Base-by-base conservation (phyloP, 2,888 invertebrate species). In the Hypercompe scribonia region DNA sequence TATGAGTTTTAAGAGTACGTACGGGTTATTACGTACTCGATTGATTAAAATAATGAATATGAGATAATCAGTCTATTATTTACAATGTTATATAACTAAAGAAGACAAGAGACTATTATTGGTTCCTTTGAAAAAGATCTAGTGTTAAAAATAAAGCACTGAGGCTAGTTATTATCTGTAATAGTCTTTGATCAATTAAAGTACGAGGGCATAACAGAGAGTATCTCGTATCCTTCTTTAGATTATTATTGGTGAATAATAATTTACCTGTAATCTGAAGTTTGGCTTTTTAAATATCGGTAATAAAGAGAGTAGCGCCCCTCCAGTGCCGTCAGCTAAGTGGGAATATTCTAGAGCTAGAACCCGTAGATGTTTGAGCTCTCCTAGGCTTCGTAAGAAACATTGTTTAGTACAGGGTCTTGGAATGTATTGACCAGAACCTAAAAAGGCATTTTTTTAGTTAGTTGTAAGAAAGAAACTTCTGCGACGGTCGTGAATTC, bases 271-370 rank as follows among this genome's bases (percentile, higher is more conserved):
- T 64, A 95, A 84, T 31, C 91, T 86, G 77, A 95, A 95, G 78
- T 91, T 91, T 13, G 93, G 87, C 42, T 90, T 86, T 74, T 90
- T 92, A 36, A 95, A 72, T 0, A 95, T 83, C 0, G 94, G 91
- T 64, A 94, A 75, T 5, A 95, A 85, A 0, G 90, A 84, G 18
- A 94, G 68, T 2, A 95, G 78, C 0, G 93, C 92, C 1, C 79
- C 84, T 3, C 95, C 95, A 0, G 89, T 90, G 0, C 90, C 90
- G 73, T 95, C 95, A 0, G 94, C 94, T 13, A 95, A 78, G 77
- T 94, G 90, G 0, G 92, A 85, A 78, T 93, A 94, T 79, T 95
- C 95, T 50, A 95, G 73, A 2, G 94, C 94, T 2, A 95, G 86
- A 10, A 94, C 71, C 8, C 92, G 86, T 36, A 95, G 87, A 73